Conservation (phyloP, 1,140 invertebrate genomes). For the Halictus rubicundus region DNA sequence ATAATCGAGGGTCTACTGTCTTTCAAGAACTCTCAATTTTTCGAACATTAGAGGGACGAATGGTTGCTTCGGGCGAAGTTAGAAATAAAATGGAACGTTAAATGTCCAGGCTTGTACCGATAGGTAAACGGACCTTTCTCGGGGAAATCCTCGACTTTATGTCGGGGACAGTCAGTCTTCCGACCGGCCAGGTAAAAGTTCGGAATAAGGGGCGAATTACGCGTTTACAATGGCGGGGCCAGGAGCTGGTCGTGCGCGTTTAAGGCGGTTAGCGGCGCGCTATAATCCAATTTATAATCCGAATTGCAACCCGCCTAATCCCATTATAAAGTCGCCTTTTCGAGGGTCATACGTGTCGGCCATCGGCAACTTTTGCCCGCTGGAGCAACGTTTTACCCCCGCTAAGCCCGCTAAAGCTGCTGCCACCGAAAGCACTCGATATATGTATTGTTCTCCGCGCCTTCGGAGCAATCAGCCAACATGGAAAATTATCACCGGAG, state of each 20-base stretch:
- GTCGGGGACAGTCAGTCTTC: background rate
- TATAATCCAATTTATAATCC: constrained; percentile 71
- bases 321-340: constrained; percentile 71
- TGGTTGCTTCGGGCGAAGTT: background rate
- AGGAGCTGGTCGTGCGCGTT: constrained; percentile 11
- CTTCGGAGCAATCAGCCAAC: background rate
- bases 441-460: background rate
- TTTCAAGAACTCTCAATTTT: too few relatives aligned
- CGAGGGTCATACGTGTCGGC: constrained; percentile 49
- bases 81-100: background rate
- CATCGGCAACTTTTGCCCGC: background rate
- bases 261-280: constrained; percentile 40
- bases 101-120: background rate
- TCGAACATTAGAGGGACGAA: too few relatives aligned
- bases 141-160: constrained; percentile 31
- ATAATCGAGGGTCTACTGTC: too few relatives aligned
- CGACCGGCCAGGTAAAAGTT: constrained; percentile 36
- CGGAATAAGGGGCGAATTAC: constrained; percentile 40
- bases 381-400: constrained; percentile 20
- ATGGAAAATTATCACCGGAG: background rate
- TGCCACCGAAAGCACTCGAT: background rate
- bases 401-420: constrained; percentile 37
- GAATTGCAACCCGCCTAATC: constrained; percentile 68
- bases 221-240: constrained; percentile 37
- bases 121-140: background rate